Conservation (phyloP, 37 sponge, comb jelly and placozoan genomes). For the Bolinopsis microptera region DNA sequence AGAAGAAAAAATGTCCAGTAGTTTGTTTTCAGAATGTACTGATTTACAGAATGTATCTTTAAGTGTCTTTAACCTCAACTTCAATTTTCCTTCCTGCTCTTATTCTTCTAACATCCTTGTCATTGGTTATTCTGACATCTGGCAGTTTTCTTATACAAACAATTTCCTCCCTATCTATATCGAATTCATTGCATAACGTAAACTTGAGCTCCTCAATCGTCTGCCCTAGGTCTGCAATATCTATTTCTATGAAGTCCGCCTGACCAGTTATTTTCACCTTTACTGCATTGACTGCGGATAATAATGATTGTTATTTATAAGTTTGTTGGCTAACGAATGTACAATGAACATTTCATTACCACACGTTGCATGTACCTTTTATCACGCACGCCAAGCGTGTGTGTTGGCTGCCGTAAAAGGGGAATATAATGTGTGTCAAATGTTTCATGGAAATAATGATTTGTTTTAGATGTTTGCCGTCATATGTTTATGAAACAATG, state of each 20-base stretch:
- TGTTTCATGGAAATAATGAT: too few relatives aligned
- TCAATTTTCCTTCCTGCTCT: not conserved
- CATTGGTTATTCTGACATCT: slow-evolving; percentile 25
- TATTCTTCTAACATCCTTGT: slow-evolving; percentile 33
- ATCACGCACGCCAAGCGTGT: too few relatives aligned
- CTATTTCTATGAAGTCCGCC: slow-evolving; percentile 16
- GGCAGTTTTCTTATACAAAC: slow-evolving; percentile 26
- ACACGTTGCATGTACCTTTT: too few relatives aligned
- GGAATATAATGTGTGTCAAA: too few relatives aligned
- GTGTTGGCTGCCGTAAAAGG: too few relatives aligned
- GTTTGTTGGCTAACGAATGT: too few relatives aligned
- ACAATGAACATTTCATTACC: too few relatives aligned
- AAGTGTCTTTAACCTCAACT: not conserved
- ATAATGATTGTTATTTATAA: not conserved
- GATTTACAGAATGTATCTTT: too few relatives aligned
- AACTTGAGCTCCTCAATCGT: not conserved
- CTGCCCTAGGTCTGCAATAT: not conserved
- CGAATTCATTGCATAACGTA: slow-evolving; percentile 1
- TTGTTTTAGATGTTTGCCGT: too few relatives aligned
- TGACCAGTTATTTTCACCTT: not conserved
- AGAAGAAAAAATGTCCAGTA: too few relatives aligned
- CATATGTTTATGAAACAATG: too few relatives aligned
- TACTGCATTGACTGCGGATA: not conserved
- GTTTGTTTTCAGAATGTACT: too few relatives aligned
- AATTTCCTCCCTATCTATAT: not conserved